phyloP scores from a whole-genome alignment of 2,113 vertebrate species.

The Meles meles region DNA sequence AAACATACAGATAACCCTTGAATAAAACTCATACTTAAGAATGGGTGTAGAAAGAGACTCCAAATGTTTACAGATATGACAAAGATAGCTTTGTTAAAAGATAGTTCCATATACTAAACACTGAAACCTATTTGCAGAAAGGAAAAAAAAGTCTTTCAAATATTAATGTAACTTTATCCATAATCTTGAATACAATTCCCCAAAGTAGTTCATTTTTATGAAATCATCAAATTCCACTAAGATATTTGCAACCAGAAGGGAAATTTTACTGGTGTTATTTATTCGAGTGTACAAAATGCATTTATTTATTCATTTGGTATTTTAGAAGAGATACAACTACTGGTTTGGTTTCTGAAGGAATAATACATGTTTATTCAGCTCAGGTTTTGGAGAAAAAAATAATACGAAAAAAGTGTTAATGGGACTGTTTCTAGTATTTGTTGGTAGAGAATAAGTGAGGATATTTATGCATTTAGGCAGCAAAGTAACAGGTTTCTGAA shows the following conservation, averaged over 20 bases:
- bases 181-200: slow-evolving; percentile 10
- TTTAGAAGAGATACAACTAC: background rate
- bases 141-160: background rate
- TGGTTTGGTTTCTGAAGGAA: background rate
- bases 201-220: background rate
- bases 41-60: background rate
- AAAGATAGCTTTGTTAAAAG: background rate
- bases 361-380: background rate
- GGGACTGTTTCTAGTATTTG: background rate
- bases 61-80: background rate
- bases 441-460: background rate
- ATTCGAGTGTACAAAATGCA: background rate
- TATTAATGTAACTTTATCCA: slow-evolving; percentile 36
- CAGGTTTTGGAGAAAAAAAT: background rate
- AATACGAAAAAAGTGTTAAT: background rate
- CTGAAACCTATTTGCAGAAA: background rate
- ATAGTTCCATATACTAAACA: background rate
- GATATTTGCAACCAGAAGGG: background rate
- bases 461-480: background rate
- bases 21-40: background rate
- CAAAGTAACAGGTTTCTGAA: background rate
- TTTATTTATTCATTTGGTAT: slow-evolving; percentile 10
- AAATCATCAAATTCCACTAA: slow-evolving; percentile 7
- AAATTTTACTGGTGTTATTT: background rate
- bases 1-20: background rate